A percentile compares a stretch with the other conserved stretches of the same genome.
phyloP scores from a whole-genome alignment of 2,113 vertebrate genomes.

The Alectura lathami region DNA sequence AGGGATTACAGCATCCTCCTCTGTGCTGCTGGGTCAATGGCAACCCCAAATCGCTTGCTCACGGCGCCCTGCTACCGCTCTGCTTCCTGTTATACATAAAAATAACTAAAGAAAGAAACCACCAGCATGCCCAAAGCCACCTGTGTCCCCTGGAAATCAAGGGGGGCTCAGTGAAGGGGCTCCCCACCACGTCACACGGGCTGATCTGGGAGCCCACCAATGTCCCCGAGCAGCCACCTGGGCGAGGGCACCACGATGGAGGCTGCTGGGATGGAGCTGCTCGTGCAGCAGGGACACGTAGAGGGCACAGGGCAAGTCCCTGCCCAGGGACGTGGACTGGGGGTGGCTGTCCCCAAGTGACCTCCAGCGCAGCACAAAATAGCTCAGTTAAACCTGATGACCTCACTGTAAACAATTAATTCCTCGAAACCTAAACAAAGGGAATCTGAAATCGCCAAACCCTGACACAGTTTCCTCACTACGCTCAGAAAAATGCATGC shows the following conservation, averaged over 20 bases:
- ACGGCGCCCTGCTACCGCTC: neutral
- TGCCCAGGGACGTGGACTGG: neutral
- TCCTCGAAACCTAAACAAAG: neutral
- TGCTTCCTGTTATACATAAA: neutral
- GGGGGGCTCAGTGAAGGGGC: too few species aligned
- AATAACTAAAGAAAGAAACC: too few species aligned
- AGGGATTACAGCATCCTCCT: neutral
- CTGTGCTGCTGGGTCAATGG: neutral
- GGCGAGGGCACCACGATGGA: too few species aligned
- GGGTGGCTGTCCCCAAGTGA: neutral
- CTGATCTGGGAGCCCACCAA: neutral
- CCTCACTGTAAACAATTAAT: neutral
- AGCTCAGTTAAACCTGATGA: neutral
- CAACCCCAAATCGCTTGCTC: neutral
- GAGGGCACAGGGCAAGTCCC: accelerated
- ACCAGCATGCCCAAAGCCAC: neutral
- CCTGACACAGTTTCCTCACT: accelerated
- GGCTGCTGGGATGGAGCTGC: neutral
- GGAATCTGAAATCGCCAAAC: neutral
- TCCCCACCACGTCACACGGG: neutral
- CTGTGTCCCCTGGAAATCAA: neutral
- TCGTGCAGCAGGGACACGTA: too few species aligned
- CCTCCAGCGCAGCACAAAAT: neutral
- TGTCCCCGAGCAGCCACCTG: neutral
- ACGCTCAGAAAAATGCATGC: accelerated